These are phyloP conservation scores for Sternotherus odoratus DNA, from an alignment of 2,797 vertebrate species.

Conservation along the genomic window DNA sequence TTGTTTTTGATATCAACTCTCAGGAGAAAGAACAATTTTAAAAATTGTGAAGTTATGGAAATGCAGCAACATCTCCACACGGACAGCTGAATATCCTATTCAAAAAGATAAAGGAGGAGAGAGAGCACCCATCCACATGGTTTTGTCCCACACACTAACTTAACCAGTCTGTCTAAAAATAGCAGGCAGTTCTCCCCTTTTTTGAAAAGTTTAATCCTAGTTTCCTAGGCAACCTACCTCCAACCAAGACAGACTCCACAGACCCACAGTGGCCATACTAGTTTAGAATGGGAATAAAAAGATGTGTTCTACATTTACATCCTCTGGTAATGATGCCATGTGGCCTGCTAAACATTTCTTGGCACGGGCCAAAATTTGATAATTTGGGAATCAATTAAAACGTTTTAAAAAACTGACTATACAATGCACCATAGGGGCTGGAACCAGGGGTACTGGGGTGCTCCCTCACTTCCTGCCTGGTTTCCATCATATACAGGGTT, in stretches of 20 bases:
- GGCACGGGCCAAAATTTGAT: background rate
- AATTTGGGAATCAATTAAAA: background rate
- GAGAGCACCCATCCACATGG: background rate
- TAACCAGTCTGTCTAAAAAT: background rate
- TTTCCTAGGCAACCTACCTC: constrained; percentile 24
- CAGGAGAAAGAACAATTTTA: background rate
- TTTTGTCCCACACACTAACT: background rate
- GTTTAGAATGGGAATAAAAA: background rate
- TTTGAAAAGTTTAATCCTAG: background rate
- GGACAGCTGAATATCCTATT: background rate
- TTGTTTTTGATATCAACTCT: background rate
- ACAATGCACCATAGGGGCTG: background rate
- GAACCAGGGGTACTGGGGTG: too few relatives aligned
- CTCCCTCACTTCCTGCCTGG: too few relatives aligned
- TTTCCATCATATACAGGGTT: too few relatives aligned
- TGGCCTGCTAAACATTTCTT: background rate
- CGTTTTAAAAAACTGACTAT: background rate
- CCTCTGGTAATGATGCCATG: background rate
- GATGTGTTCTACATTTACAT: background rate
- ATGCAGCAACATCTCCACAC: background rate
- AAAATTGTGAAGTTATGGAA: background rate
- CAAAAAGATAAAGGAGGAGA: background rate
- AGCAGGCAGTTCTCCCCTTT: background rate
- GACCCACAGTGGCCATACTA: background rate
- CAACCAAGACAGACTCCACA: background rate